These are phyloP conservation scores for Mohoua ochrocephala DNA, from an alignment of 2,113 vertebrate genomes.

Conservation along the genomic window DNA sequence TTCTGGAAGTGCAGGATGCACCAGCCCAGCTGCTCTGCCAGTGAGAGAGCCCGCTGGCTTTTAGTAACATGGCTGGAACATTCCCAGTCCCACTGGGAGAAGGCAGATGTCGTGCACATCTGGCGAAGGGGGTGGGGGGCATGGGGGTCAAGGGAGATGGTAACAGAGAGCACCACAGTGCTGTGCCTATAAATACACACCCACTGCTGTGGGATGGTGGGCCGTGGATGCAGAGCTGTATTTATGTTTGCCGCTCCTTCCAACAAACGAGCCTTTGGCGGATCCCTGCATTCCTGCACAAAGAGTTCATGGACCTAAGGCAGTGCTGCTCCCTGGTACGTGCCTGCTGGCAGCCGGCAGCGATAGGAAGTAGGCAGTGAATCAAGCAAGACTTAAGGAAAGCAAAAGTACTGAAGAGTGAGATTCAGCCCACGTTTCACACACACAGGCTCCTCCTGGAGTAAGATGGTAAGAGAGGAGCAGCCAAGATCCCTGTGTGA, in stretches of 20 bases:
- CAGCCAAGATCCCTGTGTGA: background rate
- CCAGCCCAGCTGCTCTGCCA: background rate
- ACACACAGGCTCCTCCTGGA: background rate
- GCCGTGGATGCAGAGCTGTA: background rate
- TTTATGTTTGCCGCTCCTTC: background rate
- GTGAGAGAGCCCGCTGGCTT: accelerated
- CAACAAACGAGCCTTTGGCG: background rate
- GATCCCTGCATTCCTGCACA: accelerated
- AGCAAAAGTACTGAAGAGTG: background rate
- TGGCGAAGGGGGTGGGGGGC: background rate
- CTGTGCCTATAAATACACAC: background rate
- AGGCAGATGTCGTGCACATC: background rate
- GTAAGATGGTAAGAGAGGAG: background rate
- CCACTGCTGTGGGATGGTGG: background rate
- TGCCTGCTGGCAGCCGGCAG: background rate
- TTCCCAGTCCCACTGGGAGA: background rate
- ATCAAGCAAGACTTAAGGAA: background rate
- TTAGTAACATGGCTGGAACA: background rate
- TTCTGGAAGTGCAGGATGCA: accelerated
- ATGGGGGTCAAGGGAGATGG: too few species aligned
- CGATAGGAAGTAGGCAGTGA: background rate
- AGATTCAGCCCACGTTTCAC: background rate
- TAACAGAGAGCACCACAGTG: background rate
- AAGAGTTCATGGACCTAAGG: background rate
- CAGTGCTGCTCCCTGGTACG: accelerated